A percentile compares a stretch with the other conserved stretches of the same genome.
Conservation (phyloP, 2,797 vertebrate genomes). For the Neoniphon sammara region DNA sequence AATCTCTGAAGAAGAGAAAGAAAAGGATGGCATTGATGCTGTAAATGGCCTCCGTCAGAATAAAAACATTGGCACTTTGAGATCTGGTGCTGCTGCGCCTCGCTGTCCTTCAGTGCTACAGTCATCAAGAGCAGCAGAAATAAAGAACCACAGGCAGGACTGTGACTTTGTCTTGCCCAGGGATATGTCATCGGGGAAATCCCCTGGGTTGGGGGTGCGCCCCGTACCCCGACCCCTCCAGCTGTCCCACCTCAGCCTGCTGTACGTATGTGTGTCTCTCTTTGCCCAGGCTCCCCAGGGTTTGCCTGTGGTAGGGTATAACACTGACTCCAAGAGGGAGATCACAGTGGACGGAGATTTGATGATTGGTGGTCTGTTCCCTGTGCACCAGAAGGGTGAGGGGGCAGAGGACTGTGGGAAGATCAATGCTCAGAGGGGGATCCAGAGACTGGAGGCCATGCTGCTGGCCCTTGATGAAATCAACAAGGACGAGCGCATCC, state of each 20-base stretch:
- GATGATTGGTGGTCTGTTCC: constrained; percentile 97
- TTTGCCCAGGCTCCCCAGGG: constrained; percentile 74
- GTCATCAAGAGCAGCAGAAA: constrained; percentile 48
- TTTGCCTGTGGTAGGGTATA: constrained; percentile 78
- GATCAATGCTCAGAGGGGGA: constrained; percentile 95
- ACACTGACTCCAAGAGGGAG: constrained; percentile 88
- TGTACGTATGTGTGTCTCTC: constrained; percentile 74
- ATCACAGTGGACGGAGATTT: constrained; percentile 95
- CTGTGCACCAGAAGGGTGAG: constrained; percentile 95
- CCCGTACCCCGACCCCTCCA: constrained; percentile 69
- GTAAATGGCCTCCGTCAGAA: constrained; percentile 77
- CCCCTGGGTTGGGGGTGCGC: constrained; percentile 68
- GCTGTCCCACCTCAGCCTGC: constrained; percentile 73
- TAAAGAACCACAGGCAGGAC: constrained; percentile 57
- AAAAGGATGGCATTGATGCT: constrained; percentile 71
- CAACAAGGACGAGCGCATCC: constrained; percentile 90
- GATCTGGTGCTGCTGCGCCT: constrained; percentile 64
- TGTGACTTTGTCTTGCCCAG: constrained; percentile 57
- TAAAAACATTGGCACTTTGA: constrained; percentile 75
- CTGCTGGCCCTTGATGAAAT: constrained; percentile 95
- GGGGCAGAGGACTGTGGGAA: constrained; percentile 92
- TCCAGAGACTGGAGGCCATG: constrained; percentile 99
- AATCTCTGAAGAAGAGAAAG: constrained; percentile 58
- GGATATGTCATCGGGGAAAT: constrained; percentile 78
- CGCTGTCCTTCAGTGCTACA: constrained; percentile 37